Base-by-base conservation (phyloP, 2,797 vertebrate genomes). In the Pseudochaenichthys georgianus region DNA sequence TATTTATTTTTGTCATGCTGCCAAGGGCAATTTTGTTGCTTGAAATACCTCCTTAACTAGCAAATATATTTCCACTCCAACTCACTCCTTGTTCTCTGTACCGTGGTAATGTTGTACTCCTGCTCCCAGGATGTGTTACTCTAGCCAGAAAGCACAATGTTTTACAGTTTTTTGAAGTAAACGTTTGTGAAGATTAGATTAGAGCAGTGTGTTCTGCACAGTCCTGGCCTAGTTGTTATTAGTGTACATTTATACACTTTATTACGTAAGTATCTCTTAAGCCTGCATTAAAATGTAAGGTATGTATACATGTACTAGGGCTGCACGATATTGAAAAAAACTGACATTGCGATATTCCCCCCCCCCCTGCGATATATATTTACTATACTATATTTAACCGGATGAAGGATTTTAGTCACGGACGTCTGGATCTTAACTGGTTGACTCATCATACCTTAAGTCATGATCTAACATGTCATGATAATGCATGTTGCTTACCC, bases 1-100 rank as follows among this genome's bases (percentile, higher is more conserved):
- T 93, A 93, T 93, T 92, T 93, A 93, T 93, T 92, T 38, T 93
- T 88, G 78, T 87, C 82, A 88, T 72, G 80, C 70, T 85, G 79
- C 87, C 89, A 83, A 88, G 86, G 85, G 83, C 80, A 70, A 86
- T 77, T 85, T 68, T 75, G 63, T 92, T 78, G 75, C 81, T 90
- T 90, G 60, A 90, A 89, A 89, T 90, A 89, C 89, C 89, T 92
- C 88, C 71, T 75, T 69, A 54, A 77, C 80, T 75, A 86, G 85
- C 83, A 77, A 78, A 89, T 80, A 38, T 38, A 77, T 74, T 70
- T 80, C 75, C 81, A 82, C 68, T 74, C 71, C 63, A 55, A 23
- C 58, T 84, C 81, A 71, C 78, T 73, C 76, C 64, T 80, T 48
- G 74, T 92, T 76, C 77, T 85, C 80, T 85, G 88, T 91, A 78